Evolutionary conservation across 2,113 vertebrate species (phyloP).

Genomic region (Typhlomys cinereus): DNA sequence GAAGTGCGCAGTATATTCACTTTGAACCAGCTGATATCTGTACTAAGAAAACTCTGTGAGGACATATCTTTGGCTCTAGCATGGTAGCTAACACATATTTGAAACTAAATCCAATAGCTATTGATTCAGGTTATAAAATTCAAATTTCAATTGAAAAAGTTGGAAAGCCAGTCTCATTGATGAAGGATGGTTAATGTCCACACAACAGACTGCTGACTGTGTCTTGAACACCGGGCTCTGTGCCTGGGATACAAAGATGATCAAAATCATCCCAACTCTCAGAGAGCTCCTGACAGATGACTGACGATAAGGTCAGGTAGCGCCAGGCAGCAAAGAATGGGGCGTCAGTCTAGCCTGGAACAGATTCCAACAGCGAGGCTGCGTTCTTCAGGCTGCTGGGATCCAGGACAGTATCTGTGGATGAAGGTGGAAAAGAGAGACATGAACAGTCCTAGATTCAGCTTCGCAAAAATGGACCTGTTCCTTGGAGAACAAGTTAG

Average conservation of each 20-base stretch:
- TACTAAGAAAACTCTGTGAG: too few relatives aligned
- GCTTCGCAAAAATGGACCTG: background rate
- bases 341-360: background rate
- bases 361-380: background rate
- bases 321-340: background rate
- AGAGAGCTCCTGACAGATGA: background rate
- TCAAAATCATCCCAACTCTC: background rate
- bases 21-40: too few relatives aligned
- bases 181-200: background rate
- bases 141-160: background rate
- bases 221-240: background rate
- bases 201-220: background rate
- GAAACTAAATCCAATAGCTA: background rate
- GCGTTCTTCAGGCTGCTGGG: background rate
- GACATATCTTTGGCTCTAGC: too few relatives aligned
- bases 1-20: background rate
- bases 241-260: background rate
- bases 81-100: too few relatives aligned
- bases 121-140: slow-evolving; percentile 25
- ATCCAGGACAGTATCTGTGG: background rate
- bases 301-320: background rate
- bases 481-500: background rate
- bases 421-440: background rate
- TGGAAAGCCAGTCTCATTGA: background rate
- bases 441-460: background rate